Conservation (phyloP, 2,113 vertebrate species). For the Aldabrachelys gigantea region DNA sequence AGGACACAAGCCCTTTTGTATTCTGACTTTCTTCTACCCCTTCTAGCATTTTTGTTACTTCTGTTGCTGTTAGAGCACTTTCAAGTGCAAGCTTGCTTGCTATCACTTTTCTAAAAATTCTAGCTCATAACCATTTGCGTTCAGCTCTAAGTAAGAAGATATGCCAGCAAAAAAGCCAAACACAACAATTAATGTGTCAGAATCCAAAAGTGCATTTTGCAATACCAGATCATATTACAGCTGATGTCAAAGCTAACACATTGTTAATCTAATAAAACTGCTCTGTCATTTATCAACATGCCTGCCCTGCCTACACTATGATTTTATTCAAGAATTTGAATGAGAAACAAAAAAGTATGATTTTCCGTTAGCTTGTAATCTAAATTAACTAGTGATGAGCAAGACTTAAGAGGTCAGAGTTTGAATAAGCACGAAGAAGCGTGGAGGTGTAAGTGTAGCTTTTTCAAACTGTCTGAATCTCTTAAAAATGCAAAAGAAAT, state of each 20-base stretch:
- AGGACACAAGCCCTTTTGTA: slow-evolving; percentile 92
- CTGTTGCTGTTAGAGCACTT: slow-evolving; percentile 75
- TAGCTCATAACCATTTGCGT: slow-evolving; percentile 42
- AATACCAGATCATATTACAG: slow-evolving; percentile 49
- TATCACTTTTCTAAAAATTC: slow-evolving; percentile 79
- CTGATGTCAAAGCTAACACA: slow-evolving; percentile 59
- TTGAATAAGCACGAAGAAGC: background rate
- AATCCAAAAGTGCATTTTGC: slow-evolving; percentile 42
- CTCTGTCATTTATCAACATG: slow-evolving; percentile 27
- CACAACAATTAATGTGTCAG: slow-evolving; percentile 60
- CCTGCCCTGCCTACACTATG: background rate
- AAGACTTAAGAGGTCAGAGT: background rate
- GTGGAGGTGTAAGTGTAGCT: rapidly evolving
- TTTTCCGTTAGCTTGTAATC: slow-evolving; percentile 7
- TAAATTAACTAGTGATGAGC: slow-evolving; percentile 2
- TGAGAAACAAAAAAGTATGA: background rate
- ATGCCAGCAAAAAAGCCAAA: slow-evolving; percentile 52
- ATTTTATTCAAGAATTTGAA: background rate
- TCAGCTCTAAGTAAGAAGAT: slow-evolving; percentile 65
- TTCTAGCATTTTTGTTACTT: slow-evolving; percentile 72
- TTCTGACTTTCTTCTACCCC: slow-evolving; percentile 53
- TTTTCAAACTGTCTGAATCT: background rate
- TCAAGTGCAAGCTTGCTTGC: slow-evolving; percentile 86
- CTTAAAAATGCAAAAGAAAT: background rate
- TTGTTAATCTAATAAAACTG: slow-evolving; percentile 55